Evolutionary conservation across 2,797 vertebrate species (phyloP), one percentile per base, ranked within the genome.

Genomic region (Falco novaeseelandiae): DNA sequence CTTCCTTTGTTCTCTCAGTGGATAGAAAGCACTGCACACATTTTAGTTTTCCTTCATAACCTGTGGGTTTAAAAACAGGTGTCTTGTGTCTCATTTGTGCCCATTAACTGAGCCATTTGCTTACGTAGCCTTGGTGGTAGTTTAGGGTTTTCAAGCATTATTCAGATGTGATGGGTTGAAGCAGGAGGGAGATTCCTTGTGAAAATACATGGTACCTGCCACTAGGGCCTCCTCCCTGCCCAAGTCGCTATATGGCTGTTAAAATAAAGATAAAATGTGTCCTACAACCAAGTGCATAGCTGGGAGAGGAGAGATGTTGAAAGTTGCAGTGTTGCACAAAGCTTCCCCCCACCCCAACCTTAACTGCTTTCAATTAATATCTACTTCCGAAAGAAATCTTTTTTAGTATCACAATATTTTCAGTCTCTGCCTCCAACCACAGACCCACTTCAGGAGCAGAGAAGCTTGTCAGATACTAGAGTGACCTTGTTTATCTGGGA

Each of bases 211-310:
- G 9, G 2, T 80, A 20, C 9, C 30, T 89, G 30, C 42, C 6
- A 6, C 54, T 46, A 58, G 21, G 46, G 30, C 22, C 26, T 34
- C 22, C 8, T 22, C 15, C 5, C 13, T 4, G 2, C 23, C 57
- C 62, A 18, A 20, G 38, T 65, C 20, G 4, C 29, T 2, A 2
- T 20, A 1, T 40, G 38, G 14, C 65, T 81, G 9, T 48, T 80
- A 29, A 54, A 72, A 12, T 40, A 22, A 73, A 38, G 22, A 16
- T 80, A 59, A 36, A 40, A 22, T 22, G 11, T 18, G 46, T 48
- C 46, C 29, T 61, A 9, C 36, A 67, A 3, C 6, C 9, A 27
- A 27, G 25, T 1, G 1, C 5, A 4, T n/a, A 19, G 15, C 38
- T 65, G 23, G 26, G 21, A 76, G 25, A 83, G 19, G 38, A 32